Conservation (phyloP, 2,888 invertebrate genomes). For the Philaethria dido region DNA sequence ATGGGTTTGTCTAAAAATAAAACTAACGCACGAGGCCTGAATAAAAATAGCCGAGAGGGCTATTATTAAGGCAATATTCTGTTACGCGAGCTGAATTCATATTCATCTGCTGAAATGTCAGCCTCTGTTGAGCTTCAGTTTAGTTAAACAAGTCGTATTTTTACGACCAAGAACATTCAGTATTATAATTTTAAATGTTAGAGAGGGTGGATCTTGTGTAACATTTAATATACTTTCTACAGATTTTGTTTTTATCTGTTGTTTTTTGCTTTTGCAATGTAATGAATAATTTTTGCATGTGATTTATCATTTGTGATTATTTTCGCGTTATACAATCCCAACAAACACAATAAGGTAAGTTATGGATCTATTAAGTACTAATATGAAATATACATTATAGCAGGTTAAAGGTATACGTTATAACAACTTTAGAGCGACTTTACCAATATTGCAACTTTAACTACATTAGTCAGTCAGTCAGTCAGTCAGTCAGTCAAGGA, state of each 20-base stretch:
- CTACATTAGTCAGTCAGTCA: too few relatives aligned
- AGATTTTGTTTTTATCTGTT: neutral
- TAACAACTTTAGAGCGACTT: neutral
- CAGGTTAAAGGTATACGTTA: neutral
- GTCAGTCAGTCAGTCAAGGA: too few relatives aligned
- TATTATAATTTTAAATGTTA: constrained; percentile 18
- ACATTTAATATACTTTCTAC: neutral
- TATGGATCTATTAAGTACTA: too few relatives aligned
- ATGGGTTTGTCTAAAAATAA: constrained; percentile 69
- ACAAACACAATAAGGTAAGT: neutral
- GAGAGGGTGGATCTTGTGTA: neutral
- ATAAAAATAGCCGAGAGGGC: constrained; percentile 53
- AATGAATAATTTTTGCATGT: neutral
- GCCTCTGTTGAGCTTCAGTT: constrained; percentile 33
- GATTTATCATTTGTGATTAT: neutral
- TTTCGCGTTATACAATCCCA: neutral
- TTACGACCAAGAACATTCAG: neutral
- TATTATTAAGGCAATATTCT: constrained; percentile 74
- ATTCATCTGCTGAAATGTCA: constrained; percentile 56
- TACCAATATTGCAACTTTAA: neutral
- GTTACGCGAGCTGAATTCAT: constrained; percentile 66
- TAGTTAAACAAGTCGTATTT: constrained; percentile 27
- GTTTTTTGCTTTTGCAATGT: neutral
- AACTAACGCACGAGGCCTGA: constrained; percentile 60
- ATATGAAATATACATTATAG: too few relatives aligned